Evolutionary conservation across 2,113 vertebrate species (phyloP), one percentile per base, ranked within the genome.

Genomic region (Glaucomys volans): DNA sequence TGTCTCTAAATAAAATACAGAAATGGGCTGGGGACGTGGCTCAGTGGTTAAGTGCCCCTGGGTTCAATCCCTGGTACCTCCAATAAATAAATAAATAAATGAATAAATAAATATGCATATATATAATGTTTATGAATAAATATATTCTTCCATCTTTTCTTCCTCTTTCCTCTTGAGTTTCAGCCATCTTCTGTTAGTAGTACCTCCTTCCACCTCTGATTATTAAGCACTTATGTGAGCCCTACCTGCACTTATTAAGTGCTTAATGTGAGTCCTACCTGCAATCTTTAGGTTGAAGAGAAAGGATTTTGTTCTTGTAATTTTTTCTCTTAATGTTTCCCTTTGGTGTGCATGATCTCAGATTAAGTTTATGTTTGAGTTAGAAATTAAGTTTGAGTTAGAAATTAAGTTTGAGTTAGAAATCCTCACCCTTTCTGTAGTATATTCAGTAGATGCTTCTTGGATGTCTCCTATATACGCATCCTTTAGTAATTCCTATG

Each of bases 371-470:
- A n/a, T n/a, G n/a, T n/a, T n/a, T n/a, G n/a, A n/a, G n/a, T n/a
- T n/a, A n/a, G n/a, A n/a, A n/a, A n/a, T n/a, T n/a, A n/a, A n/a
- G n/a, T n/a, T n/a, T n/a, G n/a, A n/a, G n/a, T n/a, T n/a, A n/a
- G n/a, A n/a, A n/a, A n/a, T n/a, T n/a, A n/a, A n/a, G n/a, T n/a
- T n/a, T n/a, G n/a, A n/a, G n/a, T n/a, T n/a, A 44, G 13, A 89
- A 80, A 83, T 59, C 72, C 8, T 83, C 22, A 54, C 54, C 20
- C 37, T 28, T 50, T 18, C 76, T 52, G 82, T 89, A 86, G 62
- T 85, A 22, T 91, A 69, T 76, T 89, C 44, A 67, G 52, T 59
- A 89, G 24, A 82, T 52, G 17, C 52, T 88, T 94, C 74, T 86
- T 86, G 80, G 87, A 26, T 71, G 4, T 84, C 76, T 95, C 87